Conservation (phyloP, 2,797 vertebrate genomes). For the Peromyscus nudipes region DNA sequence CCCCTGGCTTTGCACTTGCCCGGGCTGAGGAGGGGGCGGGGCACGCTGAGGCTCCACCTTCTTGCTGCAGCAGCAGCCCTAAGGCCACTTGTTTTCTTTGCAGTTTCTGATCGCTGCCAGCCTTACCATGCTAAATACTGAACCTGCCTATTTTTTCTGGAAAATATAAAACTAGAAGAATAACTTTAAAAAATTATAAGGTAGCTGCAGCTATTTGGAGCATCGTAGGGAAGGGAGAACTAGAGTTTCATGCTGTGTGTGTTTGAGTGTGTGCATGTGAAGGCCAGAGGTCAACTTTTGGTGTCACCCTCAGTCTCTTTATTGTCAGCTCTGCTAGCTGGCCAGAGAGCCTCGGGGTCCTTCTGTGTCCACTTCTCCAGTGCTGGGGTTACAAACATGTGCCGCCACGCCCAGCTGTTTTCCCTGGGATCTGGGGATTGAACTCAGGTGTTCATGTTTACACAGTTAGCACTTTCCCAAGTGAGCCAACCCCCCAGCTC, state of each 20-base stretch:
- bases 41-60: not conserved
- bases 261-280: not conserved
- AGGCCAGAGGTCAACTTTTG: not conserved
- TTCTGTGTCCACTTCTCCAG: not conserved
- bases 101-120: not conserved
- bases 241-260: not conserved
- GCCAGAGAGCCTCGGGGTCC: not conserved
- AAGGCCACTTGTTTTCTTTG: not conserved
- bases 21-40: not conserved
- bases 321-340: not conserved
- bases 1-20: not conserved
- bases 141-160: constrained; percentile 21
- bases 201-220: not conserved
- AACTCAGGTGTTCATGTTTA: not conserved
- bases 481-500: not conserved
- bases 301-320: no score
- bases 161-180: not conserved
- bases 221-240: not conserved
- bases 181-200: not conserved
- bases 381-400: not conserved
- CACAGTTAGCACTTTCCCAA: not conserved
- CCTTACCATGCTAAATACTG: not conserved
- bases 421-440: not conserved
- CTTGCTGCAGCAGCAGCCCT: not conserved
- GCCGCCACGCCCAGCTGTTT: not conserved